These are phyloP conservation scores for zebrafish (Danio rerio) DNA, from an alignment of 2,113 vertebrate species.

Conservation along the genomic window DNA sequence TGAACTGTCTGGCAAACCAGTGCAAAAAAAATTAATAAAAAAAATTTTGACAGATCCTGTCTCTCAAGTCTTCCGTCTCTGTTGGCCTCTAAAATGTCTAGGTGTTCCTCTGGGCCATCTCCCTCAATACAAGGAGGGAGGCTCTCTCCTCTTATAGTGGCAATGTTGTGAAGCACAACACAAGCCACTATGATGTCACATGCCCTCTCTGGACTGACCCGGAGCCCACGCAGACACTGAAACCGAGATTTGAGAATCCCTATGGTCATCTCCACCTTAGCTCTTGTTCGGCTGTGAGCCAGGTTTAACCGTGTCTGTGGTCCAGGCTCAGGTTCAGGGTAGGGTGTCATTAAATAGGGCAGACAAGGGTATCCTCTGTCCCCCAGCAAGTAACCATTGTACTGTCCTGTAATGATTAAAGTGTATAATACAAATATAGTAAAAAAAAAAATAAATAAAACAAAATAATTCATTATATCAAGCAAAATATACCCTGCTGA, in stretches of 20 bases:
- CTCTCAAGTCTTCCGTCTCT: constrained; percentile 7
- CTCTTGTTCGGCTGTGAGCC: too few species aligned
- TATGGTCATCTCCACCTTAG: too few species aligned
- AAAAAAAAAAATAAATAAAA: background rate
- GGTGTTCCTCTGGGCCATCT: background rate
- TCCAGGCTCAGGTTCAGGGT: constrained; percentile 14
- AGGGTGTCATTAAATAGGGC: constrained; percentile 21
- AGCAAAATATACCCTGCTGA: too few species aligned
- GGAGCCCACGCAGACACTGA: too few species aligned
- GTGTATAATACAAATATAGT: background rate
- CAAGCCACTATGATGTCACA: too few species aligned
- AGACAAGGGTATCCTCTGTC: constrained; percentile 32
- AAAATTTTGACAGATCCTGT: background rate
- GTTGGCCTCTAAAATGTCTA: background rate
- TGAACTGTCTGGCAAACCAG: too few species aligned
- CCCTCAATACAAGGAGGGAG: background rate
- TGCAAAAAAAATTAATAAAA: constrained; percentile 1
- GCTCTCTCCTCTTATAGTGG: constrained; percentile 17
- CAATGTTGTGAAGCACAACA: constrained; percentile 14
- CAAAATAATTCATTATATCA: background rate
- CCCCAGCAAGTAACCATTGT: constrained; percentile 34
- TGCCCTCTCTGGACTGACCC: too few species aligned
- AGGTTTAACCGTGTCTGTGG: too few species aligned
- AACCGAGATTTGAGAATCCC: too few species aligned
- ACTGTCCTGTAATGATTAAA: constrained; percentile 24